Evolutionary conservation across 2,888 invertebrate genomes (phyloP), one percentile per base, ranked within the genome.

Genomic region (Hemistola chrysoprasaria): DNA sequence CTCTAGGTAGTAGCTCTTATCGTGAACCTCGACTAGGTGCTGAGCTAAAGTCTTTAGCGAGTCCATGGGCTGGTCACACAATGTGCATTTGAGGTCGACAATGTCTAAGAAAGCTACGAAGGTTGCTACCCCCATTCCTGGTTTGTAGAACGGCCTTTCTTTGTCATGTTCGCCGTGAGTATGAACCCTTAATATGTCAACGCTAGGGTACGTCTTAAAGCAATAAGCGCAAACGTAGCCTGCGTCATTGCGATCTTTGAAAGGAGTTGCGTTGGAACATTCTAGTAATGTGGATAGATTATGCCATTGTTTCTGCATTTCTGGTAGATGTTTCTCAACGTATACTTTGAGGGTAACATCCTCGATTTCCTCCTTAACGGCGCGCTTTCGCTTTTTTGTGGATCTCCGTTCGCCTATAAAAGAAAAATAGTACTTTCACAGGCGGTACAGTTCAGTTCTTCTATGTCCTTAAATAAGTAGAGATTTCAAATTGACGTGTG

Each of bases 371-470:
- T 67, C 75, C 62, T 74, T 78, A 53, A 78, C 56, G 43, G 69
- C 57, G 59, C 62, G 69, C 70, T 78, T 80, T 56, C 65, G 66
- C 67, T 72, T 81, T 77, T 81, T 82, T 58, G 71, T 59, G 55
- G 74, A 74, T 69, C 82, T 71, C 62, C 74, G 72, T 52, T 66
- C 68, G 78, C 86, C 86, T 87, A 86, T 82, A 86, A 86, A 86
- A 86, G 85, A 86, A 54, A 86, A 85, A 83, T 78, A 59, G 76
- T 71, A 68, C 70, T 74, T 78, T 83, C 77, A 84, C 75, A 75
- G 67, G 76, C 72, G 73, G 59, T 66, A 52, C 51, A 59, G 56
- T 57, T 56, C 53, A 55, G 43, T 1, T 32, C 9, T 22, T 43
- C 38, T 38, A 38, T 11, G 29, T 33, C 33, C 37, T 32, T 41